Evolutionary conservation across 2,888 invertebrate species (phyloP).

Genomic region (Pyrrhosoma nymphula): DNA sequence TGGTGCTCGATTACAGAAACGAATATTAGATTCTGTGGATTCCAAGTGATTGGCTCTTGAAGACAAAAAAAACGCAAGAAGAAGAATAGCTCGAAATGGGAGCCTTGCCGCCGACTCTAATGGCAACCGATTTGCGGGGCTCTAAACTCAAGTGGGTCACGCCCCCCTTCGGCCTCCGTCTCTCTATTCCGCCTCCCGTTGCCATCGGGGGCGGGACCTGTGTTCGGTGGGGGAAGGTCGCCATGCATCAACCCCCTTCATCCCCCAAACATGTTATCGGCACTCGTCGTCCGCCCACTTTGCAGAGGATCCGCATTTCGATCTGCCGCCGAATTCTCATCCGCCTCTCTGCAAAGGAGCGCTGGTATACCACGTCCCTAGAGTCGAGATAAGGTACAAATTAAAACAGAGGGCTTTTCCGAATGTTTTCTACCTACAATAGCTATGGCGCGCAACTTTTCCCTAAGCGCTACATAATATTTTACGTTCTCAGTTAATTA

Average conservation of each 20-base stretch:
- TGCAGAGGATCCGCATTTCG: too few relatives aligned
- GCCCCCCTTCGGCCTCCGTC: not conserved
- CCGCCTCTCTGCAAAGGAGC: too few relatives aligned
- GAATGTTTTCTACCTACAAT: too few relatives aligned
- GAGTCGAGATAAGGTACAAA: too few relatives aligned
- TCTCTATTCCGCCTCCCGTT: not conserved
- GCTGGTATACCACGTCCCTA: too few relatives aligned
- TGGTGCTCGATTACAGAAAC: not conserved
- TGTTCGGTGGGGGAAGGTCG: not conserved
- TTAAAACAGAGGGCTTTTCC: too few relatives aligned
- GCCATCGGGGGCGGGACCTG: not conserved
- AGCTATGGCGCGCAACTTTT: too few relatives aligned
- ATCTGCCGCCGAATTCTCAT: too few relatives aligned
- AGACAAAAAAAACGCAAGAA: not conserved
- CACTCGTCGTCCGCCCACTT: not conserved
- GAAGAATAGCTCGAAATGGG: not conserved
- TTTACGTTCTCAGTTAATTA: too few relatives aligned
- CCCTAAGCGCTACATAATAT: too few relatives aligned
- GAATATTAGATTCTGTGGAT: too few relatives aligned
- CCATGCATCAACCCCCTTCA: conserved; percentile 17
- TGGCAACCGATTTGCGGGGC: conserved; percentile 18
- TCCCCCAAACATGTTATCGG: not conserved
- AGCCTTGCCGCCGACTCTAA: not conserved
- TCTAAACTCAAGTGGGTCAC: not conserved
- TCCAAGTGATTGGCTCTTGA: too few relatives aligned